Conservation (phyloP, 2,888 invertebrate species). For the Rhamnusium bicolor region DNA sequence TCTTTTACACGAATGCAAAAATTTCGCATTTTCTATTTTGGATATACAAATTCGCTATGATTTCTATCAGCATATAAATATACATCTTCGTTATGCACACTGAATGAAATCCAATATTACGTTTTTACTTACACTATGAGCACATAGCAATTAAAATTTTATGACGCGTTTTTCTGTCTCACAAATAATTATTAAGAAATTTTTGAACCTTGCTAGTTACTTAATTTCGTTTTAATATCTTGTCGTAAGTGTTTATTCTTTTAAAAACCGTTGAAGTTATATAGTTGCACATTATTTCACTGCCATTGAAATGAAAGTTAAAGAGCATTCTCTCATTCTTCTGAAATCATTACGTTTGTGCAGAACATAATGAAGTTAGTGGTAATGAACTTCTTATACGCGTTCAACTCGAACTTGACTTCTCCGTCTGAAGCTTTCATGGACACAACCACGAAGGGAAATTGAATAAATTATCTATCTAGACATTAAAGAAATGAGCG, state of each 20-base stretch:
- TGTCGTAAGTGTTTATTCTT: background rate
- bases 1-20: too few species aligned
- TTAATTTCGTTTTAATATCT: background rate
- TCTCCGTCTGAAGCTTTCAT: slow-evolving; percentile 27
- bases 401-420: slow-evolving; percentile 49
- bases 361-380: slow-evolving; percentile 56
- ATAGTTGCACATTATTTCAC: slow-evolving; percentile 28
- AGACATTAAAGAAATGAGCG: slow-evolving; percentile 15
- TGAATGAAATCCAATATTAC: too few species aligned
- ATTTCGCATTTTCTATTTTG: too few species aligned
- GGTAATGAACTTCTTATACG: slow-evolving; percentile 60
- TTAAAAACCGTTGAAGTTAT: slow-evolving; percentile 1
- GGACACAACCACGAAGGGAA: slow-evolving; percentile 23
- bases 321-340: slow-evolving; percentile 36
- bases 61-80: too few species aligned
- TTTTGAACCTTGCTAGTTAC: background rate
- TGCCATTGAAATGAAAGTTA: slow-evolving; percentile 22
- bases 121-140: background rate
- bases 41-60: too few species aligned
- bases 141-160: background rate
- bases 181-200: background rate
- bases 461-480: slow-evolving; percentile 21
- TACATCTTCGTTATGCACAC: too few species aligned
- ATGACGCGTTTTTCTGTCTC: background rate
- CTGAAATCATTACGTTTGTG: slow-evolving; percentile 46